Evolutionary conservation across 2,888 invertebrate species (phyloP).

Genomic region (Fragum whitleyi): DNA sequence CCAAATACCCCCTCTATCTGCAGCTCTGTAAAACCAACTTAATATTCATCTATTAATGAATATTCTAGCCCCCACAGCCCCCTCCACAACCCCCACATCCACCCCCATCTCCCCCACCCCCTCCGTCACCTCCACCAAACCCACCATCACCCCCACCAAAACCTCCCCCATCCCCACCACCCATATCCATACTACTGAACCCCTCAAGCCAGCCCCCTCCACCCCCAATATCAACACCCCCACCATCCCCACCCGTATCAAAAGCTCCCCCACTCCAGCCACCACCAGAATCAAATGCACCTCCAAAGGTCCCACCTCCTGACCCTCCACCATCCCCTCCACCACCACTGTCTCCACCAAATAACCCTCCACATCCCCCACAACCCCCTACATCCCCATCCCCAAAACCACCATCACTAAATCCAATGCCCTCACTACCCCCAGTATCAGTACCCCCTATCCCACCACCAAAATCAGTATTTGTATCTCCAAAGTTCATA

Average conservation of each 20-base stretch:
- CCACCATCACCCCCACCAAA: constrained; percentile 40
- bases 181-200: constrained; percentile 10
- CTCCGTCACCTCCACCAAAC: constrained; percentile 46
- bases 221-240: constrained; percentile 31
- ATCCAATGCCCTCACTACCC: constrained; percentile 37
- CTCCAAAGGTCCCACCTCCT: constrained; percentile 45
- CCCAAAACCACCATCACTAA: constrained; percentile 36
- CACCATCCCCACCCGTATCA: constrained; percentile 40
- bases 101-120: constrained; percentile 45
- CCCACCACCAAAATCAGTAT: constrained; percentile 55
- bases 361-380: constrained; percentile 23
- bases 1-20: too few relatives aligned
- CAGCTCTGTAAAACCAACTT: too few relatives aligned
- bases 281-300: constrained; percentile 36
- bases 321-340: constrained; percentile 46
- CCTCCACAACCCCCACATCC: constrained; percentile 48
- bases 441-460: not conserved
- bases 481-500: constrained; percentile 65
- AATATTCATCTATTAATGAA: too few relatives aligned
- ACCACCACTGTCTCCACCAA: constrained; percentile 24
- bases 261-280: constrained; percentile 51
- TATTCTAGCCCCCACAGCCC: constrained; percentile 41
- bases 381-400: constrained; percentile 52
- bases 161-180: constrained; percentile 34
- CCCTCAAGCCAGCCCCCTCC: constrained; percentile 28